These are phyloP conservation scores for Zalophus californianus DNA, from an alignment of 2,797 vertebrate genomes.

Conservation along the genomic window DNA sequence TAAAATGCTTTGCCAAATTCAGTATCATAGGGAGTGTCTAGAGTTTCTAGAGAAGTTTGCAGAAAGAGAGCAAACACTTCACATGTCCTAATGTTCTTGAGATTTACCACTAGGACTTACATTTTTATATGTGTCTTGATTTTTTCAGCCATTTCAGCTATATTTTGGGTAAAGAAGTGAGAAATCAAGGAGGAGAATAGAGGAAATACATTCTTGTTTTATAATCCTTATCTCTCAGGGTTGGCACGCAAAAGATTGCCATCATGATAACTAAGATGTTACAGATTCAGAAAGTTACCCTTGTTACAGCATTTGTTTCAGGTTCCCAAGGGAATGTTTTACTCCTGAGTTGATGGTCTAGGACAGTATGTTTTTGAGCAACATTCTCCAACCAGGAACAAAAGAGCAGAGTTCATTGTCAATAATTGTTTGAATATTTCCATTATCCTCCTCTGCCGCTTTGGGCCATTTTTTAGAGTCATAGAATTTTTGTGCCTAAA, in stretches of 20 bases:
- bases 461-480: neutral
- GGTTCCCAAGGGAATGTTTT: neutral
- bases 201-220: conserved; percentile 11
- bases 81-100: neutral
- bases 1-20: neutral
- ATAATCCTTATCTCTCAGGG: neutral
- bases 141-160: conserved; percentile 43
- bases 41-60: neutral
- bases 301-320: neutral
- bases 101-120: neutral
- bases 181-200: conserved; percentile 34
- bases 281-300: neutral
- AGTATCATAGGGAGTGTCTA: neutral
- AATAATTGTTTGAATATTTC: conserved; percentile 5
- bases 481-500: neutral
- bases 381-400: neutral
- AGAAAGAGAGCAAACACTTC: neutral
- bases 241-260: neutral
- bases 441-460: neutral
- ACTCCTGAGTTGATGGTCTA: conserved; percentile 11
- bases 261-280: neutral
- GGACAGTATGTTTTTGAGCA: neutral
- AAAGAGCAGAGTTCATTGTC: neutral
- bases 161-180: conserved; percentile 44
- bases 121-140: conserved; percentile 12